A percentile compares a stretch with the other conserved stretches of the same genome.
Evolutionary conservation across 2,888 invertebrate species (phyloP).

Genomic region (Eugnorisma glareosa): DNA sequence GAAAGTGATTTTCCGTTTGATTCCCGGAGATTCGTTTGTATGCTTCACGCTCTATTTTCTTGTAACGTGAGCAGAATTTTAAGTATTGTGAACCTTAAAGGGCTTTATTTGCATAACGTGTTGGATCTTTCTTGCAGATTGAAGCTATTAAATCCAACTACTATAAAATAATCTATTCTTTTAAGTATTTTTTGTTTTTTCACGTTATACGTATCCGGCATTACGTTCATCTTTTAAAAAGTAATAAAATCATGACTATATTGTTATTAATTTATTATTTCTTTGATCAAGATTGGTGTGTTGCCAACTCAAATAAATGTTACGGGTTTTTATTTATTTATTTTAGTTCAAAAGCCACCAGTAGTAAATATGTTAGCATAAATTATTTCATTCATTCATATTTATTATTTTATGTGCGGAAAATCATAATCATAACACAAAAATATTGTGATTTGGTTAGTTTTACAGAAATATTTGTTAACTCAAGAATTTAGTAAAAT

Average conservation of each 20-base stretch:
- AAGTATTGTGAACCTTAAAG: slow-evolving; percentile 12
- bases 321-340: slow-evolving; percentile 53
- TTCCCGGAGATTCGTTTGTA: slow-evolving; percentile 48
- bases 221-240: slow-evolving; percentile 26
- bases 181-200: not conserved
- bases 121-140: slow-evolving; percentile 16
- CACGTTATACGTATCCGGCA: slow-evolving; percentile 6
- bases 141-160: not conserved
- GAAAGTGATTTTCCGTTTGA: slow-evolving; percentile 62
- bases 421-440: slow-evolving; percentile 28
- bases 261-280: slow-evolving; percentile 45
- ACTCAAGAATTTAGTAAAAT: not conserved
- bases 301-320: slow-evolving; percentile 53
- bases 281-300: slow-evolving; percentile 47
- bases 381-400: slow-evolving; percentile 48
- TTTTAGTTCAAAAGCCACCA: slow-evolving; percentile 52
- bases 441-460: slow-evolving; percentile 39
- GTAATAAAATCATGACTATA: slow-evolving; percentile 40
- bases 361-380: slow-evolving; percentile 5
- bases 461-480: not conserved
- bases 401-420: slow-evolving; percentile 17
- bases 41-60: slow-evolving; percentile 47
- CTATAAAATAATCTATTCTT: not conserved
- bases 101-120: slow-evolving; percentile 3
- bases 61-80: slow-evolving; percentile 32